phyloP scores from a whole-genome alignment of 2,113 vertebrate genomes.

The Platycercus adscitus region DNA sequence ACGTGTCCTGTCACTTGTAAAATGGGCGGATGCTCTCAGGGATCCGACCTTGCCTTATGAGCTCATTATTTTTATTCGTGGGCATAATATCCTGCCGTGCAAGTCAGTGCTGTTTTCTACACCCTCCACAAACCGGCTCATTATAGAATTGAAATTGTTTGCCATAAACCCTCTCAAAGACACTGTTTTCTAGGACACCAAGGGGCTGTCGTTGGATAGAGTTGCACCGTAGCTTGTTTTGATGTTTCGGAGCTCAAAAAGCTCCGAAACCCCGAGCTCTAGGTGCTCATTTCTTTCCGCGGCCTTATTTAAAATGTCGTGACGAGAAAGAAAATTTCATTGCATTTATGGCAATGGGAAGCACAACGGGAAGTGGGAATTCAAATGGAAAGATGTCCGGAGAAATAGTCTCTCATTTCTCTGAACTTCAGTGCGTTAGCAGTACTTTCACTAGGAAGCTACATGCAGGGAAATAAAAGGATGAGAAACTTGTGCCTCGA shows the following conservation, averaged over 20 bases:
- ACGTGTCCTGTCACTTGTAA: neutral
- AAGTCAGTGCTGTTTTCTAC: neutral
- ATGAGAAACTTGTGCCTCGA: neutral
- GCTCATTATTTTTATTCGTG: neutral
- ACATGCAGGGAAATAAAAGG: neutral
- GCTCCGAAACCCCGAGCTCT: neutral
- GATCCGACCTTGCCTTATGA: neutral
- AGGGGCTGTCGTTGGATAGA: neutral
- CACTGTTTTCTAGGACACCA: neutral
- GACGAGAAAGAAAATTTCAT: neutral
- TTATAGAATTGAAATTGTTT: neutral
- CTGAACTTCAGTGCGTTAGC: neutral
- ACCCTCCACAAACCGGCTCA: neutral
- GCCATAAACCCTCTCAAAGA: neutral
- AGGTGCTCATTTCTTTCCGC: neutral
- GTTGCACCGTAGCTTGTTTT: neutral
- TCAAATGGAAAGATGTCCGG: neutral
- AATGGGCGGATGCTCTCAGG: neutral
- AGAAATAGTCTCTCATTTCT: neutral
- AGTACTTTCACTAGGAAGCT: neutral
- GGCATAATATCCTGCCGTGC: neutral
- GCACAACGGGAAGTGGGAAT: neutral
- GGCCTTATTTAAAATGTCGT: neutral
- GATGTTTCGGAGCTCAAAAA: neutral
- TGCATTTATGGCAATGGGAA: neutral